Base-by-base conservation (phyloP, 2,797 vertebrate species). In the Schizopygopsis pylzovi region DNA sequence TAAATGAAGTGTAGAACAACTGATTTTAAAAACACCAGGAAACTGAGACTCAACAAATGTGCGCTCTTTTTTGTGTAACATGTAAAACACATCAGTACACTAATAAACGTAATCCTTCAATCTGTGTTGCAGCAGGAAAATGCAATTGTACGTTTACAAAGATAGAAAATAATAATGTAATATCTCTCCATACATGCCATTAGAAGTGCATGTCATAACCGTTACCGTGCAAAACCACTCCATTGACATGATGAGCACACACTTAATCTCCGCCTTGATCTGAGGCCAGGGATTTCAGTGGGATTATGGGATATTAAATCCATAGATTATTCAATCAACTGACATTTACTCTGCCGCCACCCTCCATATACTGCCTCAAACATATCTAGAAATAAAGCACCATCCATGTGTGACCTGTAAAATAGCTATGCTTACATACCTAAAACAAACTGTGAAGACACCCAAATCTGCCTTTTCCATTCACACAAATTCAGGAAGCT, bases 251-350 rank as follows among this genome's bases (percentile, higher is more conserved):
- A 90, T 86, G 81, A 90, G 88, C 85, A 91, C 90, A 85, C 82
- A 87, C 86, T 90, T 93, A 94, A 93, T 93, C 93, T 93, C 90
- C 83, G 80, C 54, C 61, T 89, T 89, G 92, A 89, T 86, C 89
- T 90, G 91, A 90, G 91, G 63, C 61, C 76, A 88, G 91, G 93
- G 93, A 92, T 95, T 95, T 94, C 49, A 47, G 71, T 28, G 18
- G 93, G 95, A 96, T 95, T 95, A 95, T 90, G 87, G 91, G 92
- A 94, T 94, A 95, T 94, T 95, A 95, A 95, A 95, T 93, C 93
- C 94, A 95, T 93, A 95, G 94, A 95, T 95, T 94, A 95, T 95
- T 92, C 93, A 94, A 95, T 95, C 93, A 94, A 93, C 94, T 95
- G 91, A 91, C 87, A 91, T 93, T 89, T 90, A 92, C 91, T 83